Percentiles rank a stretch among this genome's conserved stretches.
Conservation (phyloP, 2,797 vertebrate species). For the Ciconia nigra region DNA sequence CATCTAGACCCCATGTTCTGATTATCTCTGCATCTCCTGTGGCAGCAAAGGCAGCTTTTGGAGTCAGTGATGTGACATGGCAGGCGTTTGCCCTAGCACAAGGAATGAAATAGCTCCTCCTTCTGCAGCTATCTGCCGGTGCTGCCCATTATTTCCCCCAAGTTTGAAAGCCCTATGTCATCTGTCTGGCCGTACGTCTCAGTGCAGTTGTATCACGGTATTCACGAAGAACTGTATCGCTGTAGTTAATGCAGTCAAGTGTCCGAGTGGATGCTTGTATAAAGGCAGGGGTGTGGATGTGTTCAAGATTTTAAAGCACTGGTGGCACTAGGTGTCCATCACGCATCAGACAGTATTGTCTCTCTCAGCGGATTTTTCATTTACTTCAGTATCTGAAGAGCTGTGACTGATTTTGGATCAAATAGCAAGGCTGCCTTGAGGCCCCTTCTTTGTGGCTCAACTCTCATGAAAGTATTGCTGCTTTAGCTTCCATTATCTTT, state of each 20-base stretch:
- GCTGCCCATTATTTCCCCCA: not conserved
- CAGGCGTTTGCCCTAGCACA: not conserved
- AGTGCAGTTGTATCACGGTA: no score
- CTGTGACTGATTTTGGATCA: not conserved
- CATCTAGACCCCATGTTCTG: not conserved
- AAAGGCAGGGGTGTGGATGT: not conserved
- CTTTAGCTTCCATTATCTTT: not conserved
- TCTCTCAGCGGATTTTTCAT: not conserved
- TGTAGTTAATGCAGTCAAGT: not conserved
- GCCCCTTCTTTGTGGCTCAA: not conserved
- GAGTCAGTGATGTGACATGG: not conserved
- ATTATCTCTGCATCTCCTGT: not conserved
- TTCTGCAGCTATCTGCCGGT: not conserved
- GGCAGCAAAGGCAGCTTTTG: not conserved
- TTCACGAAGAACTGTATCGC: accelerated
- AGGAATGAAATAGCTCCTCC: not conserved
- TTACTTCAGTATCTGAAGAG: not conserved
- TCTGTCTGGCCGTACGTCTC: accelerated
- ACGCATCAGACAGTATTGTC: not conserved
- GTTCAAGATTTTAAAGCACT: not conserved
- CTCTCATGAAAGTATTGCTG: not conserved
- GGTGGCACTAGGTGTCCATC: not conserved
- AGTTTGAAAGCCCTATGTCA: not conserved
- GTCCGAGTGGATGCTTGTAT: not conserved
- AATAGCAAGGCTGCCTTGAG: not conserved